Evolutionary conservation across 2,888 invertebrate species (phyloP), one percentile per base, ranked within the genome.

Genomic region (Pterobdella sp.): DNA sequence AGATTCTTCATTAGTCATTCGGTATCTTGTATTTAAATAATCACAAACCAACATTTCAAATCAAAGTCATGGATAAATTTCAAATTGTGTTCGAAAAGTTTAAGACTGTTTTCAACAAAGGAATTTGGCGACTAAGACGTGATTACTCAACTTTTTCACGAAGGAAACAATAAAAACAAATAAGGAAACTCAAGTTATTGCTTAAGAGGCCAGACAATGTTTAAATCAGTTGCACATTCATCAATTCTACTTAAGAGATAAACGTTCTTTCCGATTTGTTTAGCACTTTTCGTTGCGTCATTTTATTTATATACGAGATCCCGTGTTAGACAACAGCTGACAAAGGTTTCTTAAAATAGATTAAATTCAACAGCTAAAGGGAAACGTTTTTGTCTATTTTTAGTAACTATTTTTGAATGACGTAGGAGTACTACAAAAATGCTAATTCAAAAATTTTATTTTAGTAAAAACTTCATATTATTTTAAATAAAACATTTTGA

Each of bases 211-310:
- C 3, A 56, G 60, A n/a, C 7, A 56, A 18, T 7, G 60, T 56
- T n/a, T n/a, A 26, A 56, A 3, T 4, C n/a, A 56, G 60, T 4
- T 22, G 60, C 26, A 56, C 60, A 56, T 56, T 56, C 60, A 56
- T 56, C 14, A n/a, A 4, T 56, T 56, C 60, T 4, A 14, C n/a
- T 56, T 56, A 56, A n/a, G 4, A 3, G 26, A 22, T 56, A 56
- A 56, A 56, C 26, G 60, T 56, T 56, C 7, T n/a, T 56, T 56
- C 60, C 60, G 60, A 56, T 56, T 56, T 56, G 14, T 56, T 56
- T 7, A 56, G 3, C n/a, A n/a, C 4, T 56, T n/a, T 18, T 3
- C 60, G 60, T n/a, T n/a, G 7, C 60, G n/a, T 56, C 42, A 42
- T 18, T 18, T 56, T 56, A 22, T 22, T 56, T 56, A 56, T 56